Base-by-base conservation (phyloP, 2,888 invertebrate genomes). In the Desoria tigrina region DNA sequence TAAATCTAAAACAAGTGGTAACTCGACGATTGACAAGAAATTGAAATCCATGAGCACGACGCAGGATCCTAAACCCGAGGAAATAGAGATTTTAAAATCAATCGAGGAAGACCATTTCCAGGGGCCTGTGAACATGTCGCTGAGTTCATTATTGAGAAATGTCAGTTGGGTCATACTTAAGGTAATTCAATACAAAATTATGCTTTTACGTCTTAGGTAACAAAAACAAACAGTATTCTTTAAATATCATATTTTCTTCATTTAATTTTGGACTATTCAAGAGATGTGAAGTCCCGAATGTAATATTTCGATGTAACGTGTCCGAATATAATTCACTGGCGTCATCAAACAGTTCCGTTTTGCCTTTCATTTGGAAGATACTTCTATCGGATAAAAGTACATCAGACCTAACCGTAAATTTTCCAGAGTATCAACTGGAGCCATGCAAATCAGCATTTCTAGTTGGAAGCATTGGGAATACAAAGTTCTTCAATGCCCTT, bases 51-150 rank as follows among this genome's bases (percentile, higher is more conserved):
- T 23, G 3, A 26, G 24, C 11, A 53, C 21, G 16, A 6, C 23
- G 4, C 21, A 18, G 26, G 16, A 11, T 9, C 9, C 9, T 9
- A 49, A 49, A 49, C 7, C 18, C 11, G 21, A 49, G 7, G 55
- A 55, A 27, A 37, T 55, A 23, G 55, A 55, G 28, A 18, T 55
- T 9, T 32, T 55, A 7, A 55, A 32, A 18, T 55, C 55, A 14
- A 55, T 55, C 11, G n/a, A 27, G 16, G 32, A 55, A 4, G 14
- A n/a, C 18, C 27, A 55, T 11, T 55, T 55, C 32, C 28, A 32
- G 24, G 55, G 55, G 3, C 55, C 55, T 16, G n/a, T 32, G 7
- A 55, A 32, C 37, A 16, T 55, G 14, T 27, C 55, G 3, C 18
- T 55, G 14, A n/a, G 7, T 16, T 7, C 28, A 9, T 55, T 32